Evolutionary conservation across 2,113 vertebrate genomes (phyloP).

Genomic region (Dascyllus trimaculatus): DNA sequence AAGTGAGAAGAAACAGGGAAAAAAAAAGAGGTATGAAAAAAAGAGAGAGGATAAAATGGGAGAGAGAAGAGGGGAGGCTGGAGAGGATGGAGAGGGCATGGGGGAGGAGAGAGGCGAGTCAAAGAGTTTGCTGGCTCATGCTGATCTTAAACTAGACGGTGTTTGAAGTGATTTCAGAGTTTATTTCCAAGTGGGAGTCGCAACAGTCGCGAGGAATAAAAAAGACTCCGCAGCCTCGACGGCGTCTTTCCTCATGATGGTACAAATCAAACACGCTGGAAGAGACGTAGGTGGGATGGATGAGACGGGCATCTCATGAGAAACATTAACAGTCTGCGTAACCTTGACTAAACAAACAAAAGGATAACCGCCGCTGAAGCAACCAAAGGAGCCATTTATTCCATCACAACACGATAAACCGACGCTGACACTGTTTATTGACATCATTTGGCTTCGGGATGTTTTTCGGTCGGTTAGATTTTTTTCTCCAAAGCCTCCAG

Average conservation of each 20-base stretch:
- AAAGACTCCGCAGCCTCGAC: slow-evolving; percentile 32
- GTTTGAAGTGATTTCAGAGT: slow-evolving; percentile 71
- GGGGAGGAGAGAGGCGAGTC: slow-evolving; percentile 60
- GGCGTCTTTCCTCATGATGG: slow-evolving; percentile 28
- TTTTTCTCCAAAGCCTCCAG: background rate
- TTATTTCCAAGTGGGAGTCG: slow-evolving; percentile 68
- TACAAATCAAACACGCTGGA: slow-evolving; percentile 44
- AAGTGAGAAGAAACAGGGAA: slow-evolving; percentile 53
- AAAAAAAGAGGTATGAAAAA: slow-evolving; percentile 53
- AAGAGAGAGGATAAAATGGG: slow-evolving; percentile 49
- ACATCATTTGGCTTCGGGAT: background rate
- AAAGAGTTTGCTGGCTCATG: slow-evolving; percentile 68
- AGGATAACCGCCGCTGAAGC: background rate
- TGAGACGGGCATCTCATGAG: slow-evolving; percentile 32
- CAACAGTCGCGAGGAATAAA: slow-evolving; percentile 50
- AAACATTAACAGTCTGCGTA: slow-evolving; percentile 31
- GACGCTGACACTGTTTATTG: background rate
- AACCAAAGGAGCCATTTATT: background rate
- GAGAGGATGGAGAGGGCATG: slow-evolving; percentile 39
- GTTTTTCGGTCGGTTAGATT: background rate
- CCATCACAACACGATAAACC: background rate
- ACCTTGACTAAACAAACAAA: slow-evolving; percentile 48
- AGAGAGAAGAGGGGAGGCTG: slow-evolving; percentile 21
- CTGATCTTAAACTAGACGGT: slow-evolving; percentile 62
- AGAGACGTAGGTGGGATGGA: slow-evolving; percentile 34